phyloP scores from a whole-genome alignment of 1,140 invertebrate genomes.

The Drosophila kurseongensis region DNA sequence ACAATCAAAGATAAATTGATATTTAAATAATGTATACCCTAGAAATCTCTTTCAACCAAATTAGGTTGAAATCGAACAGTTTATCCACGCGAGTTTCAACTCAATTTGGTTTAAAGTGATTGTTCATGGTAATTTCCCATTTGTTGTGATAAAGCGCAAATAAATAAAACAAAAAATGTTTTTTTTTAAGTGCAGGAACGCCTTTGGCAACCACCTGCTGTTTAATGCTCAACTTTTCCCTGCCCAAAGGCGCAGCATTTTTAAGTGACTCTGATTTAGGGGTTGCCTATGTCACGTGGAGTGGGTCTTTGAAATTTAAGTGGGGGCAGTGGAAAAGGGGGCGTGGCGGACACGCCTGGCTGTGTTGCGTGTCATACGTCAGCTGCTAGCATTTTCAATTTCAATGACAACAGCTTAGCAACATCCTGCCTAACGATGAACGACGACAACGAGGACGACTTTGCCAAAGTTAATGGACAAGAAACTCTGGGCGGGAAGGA shows the following conservation, averaged over 20 bases:
- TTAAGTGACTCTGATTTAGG: conserved; percentile 81
- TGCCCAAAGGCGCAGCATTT: conserved; percentile 65
- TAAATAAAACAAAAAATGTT: too few species aligned
- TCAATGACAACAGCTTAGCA: conserved; percentile 80
- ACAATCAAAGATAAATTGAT: too few species aligned
- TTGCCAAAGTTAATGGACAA: conserved; percentile 75
- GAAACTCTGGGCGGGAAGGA: conserved; percentile 39
- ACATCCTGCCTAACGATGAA: conserved; percentile 67
- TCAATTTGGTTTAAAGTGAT: too few species aligned
- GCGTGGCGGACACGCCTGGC: conserved; percentile 7
- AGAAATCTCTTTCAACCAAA: too few species aligned
- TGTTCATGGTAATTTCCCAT: too few species aligned
- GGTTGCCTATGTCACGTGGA: conserved; percentile 14
- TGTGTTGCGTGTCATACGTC: conserved; percentile 74
- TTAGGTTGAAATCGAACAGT: too few species aligned
- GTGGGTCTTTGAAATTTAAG: background rate
- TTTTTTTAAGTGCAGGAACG: background rate
- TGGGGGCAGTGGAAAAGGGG: background rate
- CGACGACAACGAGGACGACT: conserved; percentile 46
- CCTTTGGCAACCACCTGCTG: conserved; percentile 75
- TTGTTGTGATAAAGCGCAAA: too few species aligned
- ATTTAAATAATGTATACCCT: too few species aligned
- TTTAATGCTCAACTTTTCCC: conserved; percentile 58
- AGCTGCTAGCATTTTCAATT: conserved; percentile 80
- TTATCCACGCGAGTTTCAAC: too few species aligned